Percentiles rank a stretch among this genome's conserved stretches.
Evolutionary conservation across 2,888 invertebrate species (phyloP).

Genomic region (Agrochola lychnidis): DNA sequence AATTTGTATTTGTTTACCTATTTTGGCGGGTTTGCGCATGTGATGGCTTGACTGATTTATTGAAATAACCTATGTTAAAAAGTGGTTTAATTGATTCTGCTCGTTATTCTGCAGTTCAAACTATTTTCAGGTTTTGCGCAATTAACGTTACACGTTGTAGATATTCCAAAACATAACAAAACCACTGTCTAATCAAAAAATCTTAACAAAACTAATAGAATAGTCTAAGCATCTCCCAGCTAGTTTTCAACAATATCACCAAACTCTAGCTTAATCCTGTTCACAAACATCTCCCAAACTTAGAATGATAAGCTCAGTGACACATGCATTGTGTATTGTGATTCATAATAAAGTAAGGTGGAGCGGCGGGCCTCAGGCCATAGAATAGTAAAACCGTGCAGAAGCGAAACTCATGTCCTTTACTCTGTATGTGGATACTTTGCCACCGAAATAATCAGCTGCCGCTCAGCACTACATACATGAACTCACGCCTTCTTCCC

Average conservation of each 20-base stretch:
- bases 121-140: too few relatives aligned
- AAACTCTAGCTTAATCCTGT: conserved; percentile 35
- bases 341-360: conserved; percentile 69
- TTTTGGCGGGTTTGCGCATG: too few relatives aligned
- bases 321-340: conserved; percentile 69
- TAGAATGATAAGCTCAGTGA: conserved; percentile 62
- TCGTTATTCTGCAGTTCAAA: too few relatives aligned
- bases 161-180: background rate
- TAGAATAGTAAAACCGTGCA: conserved; percentile 20
- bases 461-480: background rate
- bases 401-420: background rate
- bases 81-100: too few relatives aligned
- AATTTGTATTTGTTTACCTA: too few relatives aligned
- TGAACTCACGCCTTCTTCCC: too few relatives aligned
- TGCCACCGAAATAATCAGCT: background rate
- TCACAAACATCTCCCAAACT: conserved; percentile 51
- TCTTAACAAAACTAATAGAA: conserved; percentile 19
- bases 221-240: background rate
- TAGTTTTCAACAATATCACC: conserved; percentile 40
- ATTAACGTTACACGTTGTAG: too few relatives aligned
- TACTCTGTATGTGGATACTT: background rate
- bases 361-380: conserved; percentile 46
- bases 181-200: background rate
- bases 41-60: too few relatives aligned
- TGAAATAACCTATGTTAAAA: too few relatives aligned